Evolutionary conservation across 2,888 invertebrate genomes (phyloP), one percentile per base, ranked within the genome.

Genomic region (Lacanobia oleracea): DNA sequence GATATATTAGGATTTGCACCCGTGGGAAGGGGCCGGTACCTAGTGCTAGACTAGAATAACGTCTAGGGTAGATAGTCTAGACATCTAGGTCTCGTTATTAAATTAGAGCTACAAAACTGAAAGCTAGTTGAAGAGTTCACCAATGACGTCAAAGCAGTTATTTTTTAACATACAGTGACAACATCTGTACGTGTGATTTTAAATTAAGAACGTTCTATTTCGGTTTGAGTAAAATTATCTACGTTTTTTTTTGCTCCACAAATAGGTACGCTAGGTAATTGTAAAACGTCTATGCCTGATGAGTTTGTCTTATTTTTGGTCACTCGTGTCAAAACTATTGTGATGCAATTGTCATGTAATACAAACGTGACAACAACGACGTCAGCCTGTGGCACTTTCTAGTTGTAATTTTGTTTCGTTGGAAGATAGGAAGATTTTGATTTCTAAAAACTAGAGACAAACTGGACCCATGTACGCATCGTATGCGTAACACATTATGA

Each of bases 171-270:
- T 5, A 50, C 14, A 51, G 37, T 72, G 63, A 75, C 72, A 69
- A n/a, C 72, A 72, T 67, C 43, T 57, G 56, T 54, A 56, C 40
- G 40, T 63, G 60, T 43, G 60, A 70, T 79, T 79, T 77, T 53
- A 82, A 68, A 72, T 76, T 82, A 70, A 54, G 72, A 79, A 18
- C 33, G 16, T 23, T 56, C 68, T 82, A 83, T 83, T 83, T 79
- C 56, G 68, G 63, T 66, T 14, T 40, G 37, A 21, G 51, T 66
- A 71, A 67, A 83, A 63, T 72, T 79, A 69, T 62, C 27, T 9
- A 40, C 53, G 51, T 78, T 76, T 72, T 48, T 21, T 48, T 37
- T 33, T 62, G n/a, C 51, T 70, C 60, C n/a, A 68, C 21, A 66
- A 66, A 72, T 72, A 69, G 27, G 12, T 37, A 61, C 45, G 23